Conservation (phyloP, 2,888 invertebrate species). For the Creontiades dilutus region DNA sequence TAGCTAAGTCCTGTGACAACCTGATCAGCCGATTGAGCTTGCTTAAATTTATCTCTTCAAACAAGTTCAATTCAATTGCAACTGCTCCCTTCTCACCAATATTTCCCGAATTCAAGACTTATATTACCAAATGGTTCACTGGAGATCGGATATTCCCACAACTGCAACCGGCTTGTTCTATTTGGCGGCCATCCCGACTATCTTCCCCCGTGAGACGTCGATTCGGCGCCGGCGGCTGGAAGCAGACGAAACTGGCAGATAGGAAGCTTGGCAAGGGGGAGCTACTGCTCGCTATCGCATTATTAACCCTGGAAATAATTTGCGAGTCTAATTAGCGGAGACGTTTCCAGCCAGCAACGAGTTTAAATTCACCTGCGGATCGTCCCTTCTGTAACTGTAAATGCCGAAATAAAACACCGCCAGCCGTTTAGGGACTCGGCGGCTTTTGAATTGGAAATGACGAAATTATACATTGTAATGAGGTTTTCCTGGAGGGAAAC, state of each 20-base stretch:
- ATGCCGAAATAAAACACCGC: slow-evolving; percentile 43
- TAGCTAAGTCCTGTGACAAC: too few relatives aligned
- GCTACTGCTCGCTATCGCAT: too few relatives aligned
- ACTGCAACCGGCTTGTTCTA: too few relatives aligned
- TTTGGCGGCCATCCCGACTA: background rate
- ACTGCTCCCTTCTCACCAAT: too few relatives aligned
- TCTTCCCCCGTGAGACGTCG: background rate
- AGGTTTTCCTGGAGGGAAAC: background rate
- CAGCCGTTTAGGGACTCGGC: slow-evolving; percentile 16
- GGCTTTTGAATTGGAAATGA: slow-evolving; percentile 56
- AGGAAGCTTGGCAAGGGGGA: too few relatives aligned
- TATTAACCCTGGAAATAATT: slow-evolving; percentile 31
- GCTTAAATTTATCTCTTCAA: too few relatives aligned
- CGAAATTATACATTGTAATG: slow-evolving; percentile 54
- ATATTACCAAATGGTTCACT: too few relatives aligned
- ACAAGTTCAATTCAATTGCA: too few relatives aligned
- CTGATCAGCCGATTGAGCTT: too few relatives aligned
- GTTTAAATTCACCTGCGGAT: slow-evolving; percentile 23
- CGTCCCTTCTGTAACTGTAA: background rate
- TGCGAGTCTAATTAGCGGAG: slow-evolving; percentile 49
- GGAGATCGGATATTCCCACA: too few relatives aligned
- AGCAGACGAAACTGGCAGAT: too few relatives aligned
- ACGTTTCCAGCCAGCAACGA: background rate
- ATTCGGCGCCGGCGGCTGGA: background rate
- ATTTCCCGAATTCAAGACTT: too few relatives aligned